Percentiles rank a stretch among this genome's conserved stretches.
Evolutionary conservation across 2,888 invertebrate species (phyloP).

Genomic region (Nymphalis urticae): DNA sequence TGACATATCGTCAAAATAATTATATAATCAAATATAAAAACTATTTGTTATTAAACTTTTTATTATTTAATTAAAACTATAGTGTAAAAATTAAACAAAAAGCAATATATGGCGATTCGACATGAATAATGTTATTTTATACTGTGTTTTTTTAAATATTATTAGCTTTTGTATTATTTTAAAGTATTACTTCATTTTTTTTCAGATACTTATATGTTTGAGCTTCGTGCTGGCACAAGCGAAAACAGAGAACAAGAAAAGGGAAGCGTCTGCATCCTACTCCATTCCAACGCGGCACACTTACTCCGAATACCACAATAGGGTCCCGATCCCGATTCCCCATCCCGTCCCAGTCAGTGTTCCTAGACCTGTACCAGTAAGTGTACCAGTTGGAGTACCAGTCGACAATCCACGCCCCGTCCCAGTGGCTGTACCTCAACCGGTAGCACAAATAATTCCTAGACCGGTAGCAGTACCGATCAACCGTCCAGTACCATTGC

Average conservation of each 20-base stretch:
- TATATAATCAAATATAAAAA: neutral
- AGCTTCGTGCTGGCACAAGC: conserved; percentile 31
- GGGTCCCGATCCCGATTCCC: conserved; percentile 77
- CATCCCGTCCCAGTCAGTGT: conserved; percentile 69
- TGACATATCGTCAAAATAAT: neutral
- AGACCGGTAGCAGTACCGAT: conserved; percentile 73
- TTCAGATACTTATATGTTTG: conserved; percentile 34
- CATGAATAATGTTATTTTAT: too few species aligned
- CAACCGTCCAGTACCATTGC: conserved; percentile 80
- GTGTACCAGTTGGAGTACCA: conserved; percentile 76
- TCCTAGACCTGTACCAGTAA: conserved; percentile 71
- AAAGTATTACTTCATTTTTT: neutral
- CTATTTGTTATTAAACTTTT: too few species aligned
- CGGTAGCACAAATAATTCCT: conserved; percentile 67
- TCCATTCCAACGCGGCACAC: conserved; percentile 64
- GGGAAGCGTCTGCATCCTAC: conserved; percentile 37
- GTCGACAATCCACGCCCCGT: conserved; percentile 67
- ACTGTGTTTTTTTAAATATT: too few species aligned
- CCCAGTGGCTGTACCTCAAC: conserved; percentile 65
- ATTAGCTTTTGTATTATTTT: too few species aligned
- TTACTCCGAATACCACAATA: conserved; percentile 71
- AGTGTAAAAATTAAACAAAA: too few species aligned
- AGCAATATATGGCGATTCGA: too few species aligned
- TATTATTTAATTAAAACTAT: too few species aligned
- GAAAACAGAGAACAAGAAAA: conserved; percentile 36